phyloP scores from a whole-genome alignment of 2,888 invertebrate species.

The Tetragonisca angustula region DNA sequence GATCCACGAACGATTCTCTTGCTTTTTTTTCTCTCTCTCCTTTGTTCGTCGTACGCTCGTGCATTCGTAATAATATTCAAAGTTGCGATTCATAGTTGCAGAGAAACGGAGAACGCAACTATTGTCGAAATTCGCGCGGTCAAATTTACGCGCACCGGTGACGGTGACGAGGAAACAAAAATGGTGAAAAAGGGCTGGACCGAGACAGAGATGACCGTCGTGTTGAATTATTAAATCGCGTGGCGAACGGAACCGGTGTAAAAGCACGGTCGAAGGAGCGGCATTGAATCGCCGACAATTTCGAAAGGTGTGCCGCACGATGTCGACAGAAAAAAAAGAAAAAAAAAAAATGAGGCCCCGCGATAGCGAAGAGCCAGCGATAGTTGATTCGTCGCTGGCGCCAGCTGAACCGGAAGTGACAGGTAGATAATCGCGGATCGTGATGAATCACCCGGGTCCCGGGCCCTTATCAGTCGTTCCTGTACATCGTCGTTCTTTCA shows the following conservation, averaged over 20 bases:
- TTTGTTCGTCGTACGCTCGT: no score
- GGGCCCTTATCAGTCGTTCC: slow-evolving; percentile 58
- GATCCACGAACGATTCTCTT: no score
- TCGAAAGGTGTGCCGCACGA: slow-evolving; percentile 1
- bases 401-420: slow-evolving; percentile 63
- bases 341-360: slow-evolving; percentile 32
- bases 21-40: no score
- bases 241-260: background rate
- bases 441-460: slow-evolving; percentile 57
- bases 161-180: background rate
- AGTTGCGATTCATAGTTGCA: no score
- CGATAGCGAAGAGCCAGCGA: slow-evolving; percentile 31
- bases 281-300: slow-evolving; percentile 34
- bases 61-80: no score
- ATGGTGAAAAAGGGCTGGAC: background rate
- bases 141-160: no score
- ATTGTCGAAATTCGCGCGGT: no score
- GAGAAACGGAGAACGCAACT: no score
- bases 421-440: slow-evolving; percentile 65
- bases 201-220: background rate
- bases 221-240: slow-evolving; percentile 22
- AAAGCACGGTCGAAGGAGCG: slow-evolving; percentile 19
- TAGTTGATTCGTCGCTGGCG: slow-evolving; percentile 61
- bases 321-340: slow-evolving; percentile 5
- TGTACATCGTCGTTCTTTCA: slow-evolving; percentile 55